phyloP scores from a whole-genome alignment of 2,797 vertebrate species.

The Spondyliosoma cantharus region DNA sequence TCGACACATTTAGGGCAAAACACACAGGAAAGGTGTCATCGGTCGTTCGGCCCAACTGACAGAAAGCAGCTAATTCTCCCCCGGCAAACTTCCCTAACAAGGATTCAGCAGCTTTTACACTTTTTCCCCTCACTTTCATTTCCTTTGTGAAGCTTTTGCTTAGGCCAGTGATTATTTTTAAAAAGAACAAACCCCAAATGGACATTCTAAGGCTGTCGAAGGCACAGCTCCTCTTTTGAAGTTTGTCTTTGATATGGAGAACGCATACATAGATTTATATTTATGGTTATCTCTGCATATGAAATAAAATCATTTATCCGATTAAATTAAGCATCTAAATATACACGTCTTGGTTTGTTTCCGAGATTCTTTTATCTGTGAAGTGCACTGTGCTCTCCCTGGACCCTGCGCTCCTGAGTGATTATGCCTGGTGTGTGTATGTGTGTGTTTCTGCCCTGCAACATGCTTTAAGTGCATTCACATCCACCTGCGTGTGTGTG shows the following conservation, averaged over 20 bases:
- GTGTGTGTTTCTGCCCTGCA: slow-evolving; percentile 28
- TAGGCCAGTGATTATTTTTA: slow-evolving; percentile 69
- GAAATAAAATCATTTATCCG: slow-evolving; percentile 72
- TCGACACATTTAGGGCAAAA: slow-evolving; percentile 70
- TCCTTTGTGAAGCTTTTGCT: slow-evolving; percentile 64
- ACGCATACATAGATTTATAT: slow-evolving; percentile 66
- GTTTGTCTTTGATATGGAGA: slow-evolving; percentile 84
- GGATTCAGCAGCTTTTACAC: slow-evolving; percentile 30
- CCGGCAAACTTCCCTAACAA: slow-evolving; percentile 27
- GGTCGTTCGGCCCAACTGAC: slow-evolving; percentile 28
- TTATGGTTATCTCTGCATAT: slow-evolving; percentile 60
- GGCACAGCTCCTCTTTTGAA: slow-evolving; percentile 70
- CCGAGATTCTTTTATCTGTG: slow-evolving; percentile 74
- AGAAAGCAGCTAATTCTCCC: slow-evolving; percentile 10
- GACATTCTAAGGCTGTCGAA: slow-evolving; percentile 53
- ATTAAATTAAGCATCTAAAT: slow-evolving; percentile 81
- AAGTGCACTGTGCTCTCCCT: slow-evolving; percentile 54
- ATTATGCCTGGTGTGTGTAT: slow-evolving; percentile 48
- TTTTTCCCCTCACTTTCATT: slow-evolving; percentile 33
- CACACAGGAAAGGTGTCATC: slow-evolving; percentile 25
- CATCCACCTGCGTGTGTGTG: background rate
- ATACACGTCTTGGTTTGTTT: slow-evolving; percentile 67
- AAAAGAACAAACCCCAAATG: slow-evolving; percentile 75
- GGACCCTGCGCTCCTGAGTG: slow-evolving; percentile 70
- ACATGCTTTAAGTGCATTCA: slow-evolving; percentile 28